Percentiles rank a stretch among this genome's conserved stretches.
phyloP scores from a whole-genome alignment of 1,140 invertebrate species.

The Drosophila truncata region DNA sequence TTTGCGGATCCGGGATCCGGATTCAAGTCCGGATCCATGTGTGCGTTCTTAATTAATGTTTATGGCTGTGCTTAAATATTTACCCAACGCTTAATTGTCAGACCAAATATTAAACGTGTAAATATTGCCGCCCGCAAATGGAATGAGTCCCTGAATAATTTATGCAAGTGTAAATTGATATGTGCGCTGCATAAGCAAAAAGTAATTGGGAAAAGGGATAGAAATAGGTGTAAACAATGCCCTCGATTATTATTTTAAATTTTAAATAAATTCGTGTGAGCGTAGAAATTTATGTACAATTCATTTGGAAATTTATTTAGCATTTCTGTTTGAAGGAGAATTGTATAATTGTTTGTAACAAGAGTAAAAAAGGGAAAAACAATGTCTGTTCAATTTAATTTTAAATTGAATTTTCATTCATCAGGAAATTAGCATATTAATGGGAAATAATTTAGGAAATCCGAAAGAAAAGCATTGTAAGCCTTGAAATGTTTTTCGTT shows the following conservation, averaged over 20 bases:
- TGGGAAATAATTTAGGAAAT: slow-evolving; percentile 1
- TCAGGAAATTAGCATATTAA: slow-evolving; percentile 14
- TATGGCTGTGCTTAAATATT: slow-evolving; percentile 58
- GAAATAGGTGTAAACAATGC: slow-evolving; percentile 44
- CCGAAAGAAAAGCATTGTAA: neutral
- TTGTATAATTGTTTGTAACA: neutral
- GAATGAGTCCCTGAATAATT: slow-evolving; percentile 51
- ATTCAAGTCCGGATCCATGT: slow-evolving; percentile 19
- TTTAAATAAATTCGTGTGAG: neutral
- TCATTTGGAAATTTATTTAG: neutral
- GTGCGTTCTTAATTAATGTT: slow-evolving; percentile 62
- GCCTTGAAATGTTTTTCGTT: neutral
- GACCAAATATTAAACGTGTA: slow-evolving; percentile 59
- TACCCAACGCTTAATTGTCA: slow-evolving; percentile 61
- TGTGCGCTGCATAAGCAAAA: slow-evolving; percentile 38
- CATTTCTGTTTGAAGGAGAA: neutral
- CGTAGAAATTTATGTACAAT: slow-evolving; percentile 11
- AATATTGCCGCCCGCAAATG: slow-evolving; percentile 24
- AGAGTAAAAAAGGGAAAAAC: neutral
- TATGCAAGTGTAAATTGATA: slow-evolving; percentile 45
- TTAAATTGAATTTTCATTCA: slow-evolving; percentile 2
- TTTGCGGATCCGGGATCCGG: slow-evolving; percentile 1
- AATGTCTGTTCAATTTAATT: slow-evolving; percentile 10
- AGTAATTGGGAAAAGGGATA: slow-evolving; percentile 23
- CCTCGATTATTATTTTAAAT: slow-evolving; percentile 21